These are phyloP conservation scores for Deroptyus accipitrinus DNA, from an alignment of 2,113 vertebrate genomes.

Conservation along the genomic window DNA sequence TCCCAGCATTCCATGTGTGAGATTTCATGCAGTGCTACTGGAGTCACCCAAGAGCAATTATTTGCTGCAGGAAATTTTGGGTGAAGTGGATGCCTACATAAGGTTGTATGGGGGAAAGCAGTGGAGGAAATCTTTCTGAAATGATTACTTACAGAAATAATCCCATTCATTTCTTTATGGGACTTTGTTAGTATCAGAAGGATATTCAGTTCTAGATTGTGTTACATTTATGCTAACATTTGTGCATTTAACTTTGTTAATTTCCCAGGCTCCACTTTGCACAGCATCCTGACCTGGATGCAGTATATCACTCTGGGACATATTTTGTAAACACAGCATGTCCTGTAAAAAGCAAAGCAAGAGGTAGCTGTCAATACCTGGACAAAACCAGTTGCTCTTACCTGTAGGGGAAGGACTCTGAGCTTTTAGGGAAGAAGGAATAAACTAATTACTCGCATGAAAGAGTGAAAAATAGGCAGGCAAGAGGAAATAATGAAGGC, in stretches of 20 bases:
- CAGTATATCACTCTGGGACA: fast-evolving
- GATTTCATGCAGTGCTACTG: not conserved
- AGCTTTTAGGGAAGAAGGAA: not conserved
- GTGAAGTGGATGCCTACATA: not conserved
- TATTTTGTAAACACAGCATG: not conserved
- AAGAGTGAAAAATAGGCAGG: not conserved
- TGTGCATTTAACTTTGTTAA: not conserved
- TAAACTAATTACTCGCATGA: not conserved
- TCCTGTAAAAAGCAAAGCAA: not conserved
- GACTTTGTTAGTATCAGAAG: not conserved
- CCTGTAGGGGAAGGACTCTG: not conserved
- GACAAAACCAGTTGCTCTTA: not conserved
- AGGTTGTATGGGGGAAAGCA: not conserved
- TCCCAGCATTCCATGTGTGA: not conserved
- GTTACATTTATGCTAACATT: not conserved
- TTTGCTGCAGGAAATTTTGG: not conserved
- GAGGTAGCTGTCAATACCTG: not conserved
- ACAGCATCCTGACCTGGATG: not conserved
- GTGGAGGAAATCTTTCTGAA: not conserved
- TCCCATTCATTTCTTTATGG: not conserved
- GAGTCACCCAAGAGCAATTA: not conserved
- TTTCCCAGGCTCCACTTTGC: not conserved
- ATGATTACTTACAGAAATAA: not conserved
- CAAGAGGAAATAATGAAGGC: not conserved
- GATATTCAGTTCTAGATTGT: not conserved